Evolutionary conservation across 2,888 invertebrate genomes (phyloP).

Genomic region (Candidula unifasciata): DNA sequence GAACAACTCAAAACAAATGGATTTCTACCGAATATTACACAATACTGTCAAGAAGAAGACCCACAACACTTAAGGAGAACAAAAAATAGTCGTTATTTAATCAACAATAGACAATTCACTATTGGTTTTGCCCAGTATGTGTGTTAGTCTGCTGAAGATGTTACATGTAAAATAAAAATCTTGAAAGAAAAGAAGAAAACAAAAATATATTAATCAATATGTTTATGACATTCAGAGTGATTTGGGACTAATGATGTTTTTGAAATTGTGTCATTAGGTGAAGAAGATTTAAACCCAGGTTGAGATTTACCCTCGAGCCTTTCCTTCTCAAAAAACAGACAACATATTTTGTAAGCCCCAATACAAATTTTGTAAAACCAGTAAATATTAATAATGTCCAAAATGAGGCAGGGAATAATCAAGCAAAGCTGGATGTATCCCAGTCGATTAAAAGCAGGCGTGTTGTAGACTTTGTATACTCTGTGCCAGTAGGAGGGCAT

Average conservation of each 20-base stretch:
- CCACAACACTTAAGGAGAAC: no score
- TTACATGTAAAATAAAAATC: not conserved
- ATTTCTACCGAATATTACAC: no score
- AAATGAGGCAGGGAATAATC: constrained; percentile 70
- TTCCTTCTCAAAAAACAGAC: constrained; percentile 50
- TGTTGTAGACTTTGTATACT: constrained; percentile 72
- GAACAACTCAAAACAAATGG: no score
- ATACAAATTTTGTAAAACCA: constrained; percentile 75
- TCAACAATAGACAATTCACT: no score
- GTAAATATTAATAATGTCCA: constrained; percentile 74
- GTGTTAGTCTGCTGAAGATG: no score
- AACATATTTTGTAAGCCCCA: constrained; percentile 69
- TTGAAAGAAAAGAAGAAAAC: not conserved
- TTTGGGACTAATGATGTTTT: constrained; percentile 44
- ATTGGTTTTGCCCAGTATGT: no score
- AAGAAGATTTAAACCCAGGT: constrained; percentile 12
- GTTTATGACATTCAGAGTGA: constrained; percentile 38
- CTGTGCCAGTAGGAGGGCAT: constrained; percentile 76
- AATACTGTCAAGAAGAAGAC: no score
- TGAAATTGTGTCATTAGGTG: not conserved
- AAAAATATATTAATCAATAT: constrained; percentile 34
- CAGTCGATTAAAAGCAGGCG: constrained; percentile 65
- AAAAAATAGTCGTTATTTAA: no score
- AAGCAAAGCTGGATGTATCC: constrained; percentile 75
- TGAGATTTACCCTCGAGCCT: constrained; percentile 5